Evolutionary conservation across 2,797 vertebrate genomes (phyloP), one percentile per base, ranked within the genome.

Genomic region (Novumbra hubbsi): DNA sequence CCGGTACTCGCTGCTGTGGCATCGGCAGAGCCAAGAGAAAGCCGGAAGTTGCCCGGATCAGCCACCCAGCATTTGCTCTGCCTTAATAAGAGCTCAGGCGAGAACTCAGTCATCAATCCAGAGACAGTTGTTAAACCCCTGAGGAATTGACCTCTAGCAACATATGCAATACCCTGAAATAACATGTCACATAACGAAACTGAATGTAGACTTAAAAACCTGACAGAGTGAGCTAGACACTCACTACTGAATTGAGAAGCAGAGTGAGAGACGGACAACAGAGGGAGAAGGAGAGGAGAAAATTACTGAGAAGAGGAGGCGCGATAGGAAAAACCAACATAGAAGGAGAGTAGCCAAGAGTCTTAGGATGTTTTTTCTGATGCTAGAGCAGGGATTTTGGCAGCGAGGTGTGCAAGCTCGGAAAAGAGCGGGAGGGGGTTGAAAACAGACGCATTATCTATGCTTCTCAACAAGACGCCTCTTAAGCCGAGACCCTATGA

Each of bases 111-210:
- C 24, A 24, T 27, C 15, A 27, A 63, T 63, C 60, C 60, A 63
- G 60, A 64, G 12, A 68, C 71, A 68, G 34, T 70, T 73, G 72
- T 68, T 70, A 62, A 63, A 63, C 24, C 57, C 52, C 52, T 55
- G 19, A 9, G 19, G 19, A 55, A 41, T 67, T 57, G 67, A 67
- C 67, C 73, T 45, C 32, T 32, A 69, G 49, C 69, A 63, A 75
- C 57, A n/a, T 55, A 55, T n/a, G 19, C n/a, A 55, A 55, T 55
- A n/a, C 5, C 5, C 19, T n/a, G 16, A 52, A 52, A 38, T 38
- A 38, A 2, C 4, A 0, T 5, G 34, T 38, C 2, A 3, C 34
- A 38, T 38, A 6, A 38, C 2, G 34, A 7, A 38, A 38, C 4
- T 38, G 34, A 38, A 5, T 7, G 34, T 38, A 38, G 34, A 38